These are phyloP conservation scores for Paralvinella palmiformis DNA, from an alignment of 1,140 invertebrate genomes.

Conservation along the genomic window DNA sequence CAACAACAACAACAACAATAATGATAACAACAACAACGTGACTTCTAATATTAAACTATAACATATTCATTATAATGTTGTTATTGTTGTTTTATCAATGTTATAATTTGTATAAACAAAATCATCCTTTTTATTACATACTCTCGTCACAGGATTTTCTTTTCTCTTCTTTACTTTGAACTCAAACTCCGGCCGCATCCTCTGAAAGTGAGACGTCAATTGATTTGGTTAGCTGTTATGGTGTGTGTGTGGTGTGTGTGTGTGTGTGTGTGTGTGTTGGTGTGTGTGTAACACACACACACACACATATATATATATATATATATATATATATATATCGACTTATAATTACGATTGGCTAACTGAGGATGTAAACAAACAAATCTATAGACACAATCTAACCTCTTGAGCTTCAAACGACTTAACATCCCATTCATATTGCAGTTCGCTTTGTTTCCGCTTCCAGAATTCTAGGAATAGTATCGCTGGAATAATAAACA, in stretches of 20 bases:
- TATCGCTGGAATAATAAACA: constrained; percentile 5
- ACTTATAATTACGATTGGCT: too few species aligned
- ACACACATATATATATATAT: too few species aligned
- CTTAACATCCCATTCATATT: constrained; percentile 15
- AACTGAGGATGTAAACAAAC: too few species aligned
- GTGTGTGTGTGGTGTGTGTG: too few species aligned
- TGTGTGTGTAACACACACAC: too few species aligned
- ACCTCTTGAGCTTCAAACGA: constrained; percentile 19
- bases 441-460: constrained; percentile 9
- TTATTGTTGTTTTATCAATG: neutral
- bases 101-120: neutral
- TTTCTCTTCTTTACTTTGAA: constrained; percentile 12
- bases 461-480: constrained; percentile 20
- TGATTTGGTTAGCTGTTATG: too few species aligned
- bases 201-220: too few species aligned
- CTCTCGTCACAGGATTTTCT: constrained; percentile 11
- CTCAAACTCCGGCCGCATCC: constrained; percentile 14
- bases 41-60: too few species aligned
- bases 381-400: neutral
- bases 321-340: too few species aligned
- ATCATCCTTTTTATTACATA: neutral
- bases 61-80: constrained; percentile 4
- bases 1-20: too few species aligned
- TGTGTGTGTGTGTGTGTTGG: too few species aligned
- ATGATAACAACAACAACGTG: too few species aligned